Evolutionary conservation across 2,797 vertebrate genomes (phyloP).

Genomic region (Ptychobarbus kaznakovi): DNA sequence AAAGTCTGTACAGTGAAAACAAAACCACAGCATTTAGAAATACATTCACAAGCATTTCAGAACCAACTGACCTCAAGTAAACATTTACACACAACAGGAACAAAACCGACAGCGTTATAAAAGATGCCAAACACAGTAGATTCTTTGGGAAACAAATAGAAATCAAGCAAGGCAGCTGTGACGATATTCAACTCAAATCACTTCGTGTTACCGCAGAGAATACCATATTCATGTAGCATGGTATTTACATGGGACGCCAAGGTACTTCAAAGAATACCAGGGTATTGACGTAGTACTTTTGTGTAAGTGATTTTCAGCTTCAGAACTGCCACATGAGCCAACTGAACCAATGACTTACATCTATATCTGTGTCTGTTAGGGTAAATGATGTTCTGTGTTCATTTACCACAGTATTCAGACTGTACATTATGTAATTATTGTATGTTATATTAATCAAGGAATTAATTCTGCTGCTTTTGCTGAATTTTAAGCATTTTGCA

Average conservation of each 20-base stretch:
- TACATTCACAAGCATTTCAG: conserved; percentile 65
- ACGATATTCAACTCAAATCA: conserved; percentile 55
- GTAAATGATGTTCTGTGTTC: background rate
- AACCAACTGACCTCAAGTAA: conserved; percentile 38
- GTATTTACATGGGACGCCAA: background rate
- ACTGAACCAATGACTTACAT: conserved; percentile 11
- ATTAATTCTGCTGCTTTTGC: background rate
- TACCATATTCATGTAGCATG: background rate
- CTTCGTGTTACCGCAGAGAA: background rate
- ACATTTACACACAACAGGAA: conserved; percentile 45
- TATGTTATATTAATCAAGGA: background rate
- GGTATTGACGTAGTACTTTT: background rate
- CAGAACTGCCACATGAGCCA: background rate
- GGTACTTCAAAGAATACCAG: background rate
- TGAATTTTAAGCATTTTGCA: background rate
- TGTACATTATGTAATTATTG: background rate
- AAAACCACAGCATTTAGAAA: conserved; percentile 52
- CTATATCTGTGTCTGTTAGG: background rate
- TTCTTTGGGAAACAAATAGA: conserved; percentile 58
- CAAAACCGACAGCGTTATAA: conserved; percentile 44
- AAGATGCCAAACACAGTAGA: conserved; percentile 54
- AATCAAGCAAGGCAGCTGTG: conserved; percentile 62
- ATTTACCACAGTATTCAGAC: background rate
- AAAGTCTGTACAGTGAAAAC: conserved; percentile 17
- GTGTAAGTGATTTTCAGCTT: background rate